Evolutionary conservation across 2,797 vertebrate genomes (phyloP).

Genomic region (Okamejei kenojei): DNA sequence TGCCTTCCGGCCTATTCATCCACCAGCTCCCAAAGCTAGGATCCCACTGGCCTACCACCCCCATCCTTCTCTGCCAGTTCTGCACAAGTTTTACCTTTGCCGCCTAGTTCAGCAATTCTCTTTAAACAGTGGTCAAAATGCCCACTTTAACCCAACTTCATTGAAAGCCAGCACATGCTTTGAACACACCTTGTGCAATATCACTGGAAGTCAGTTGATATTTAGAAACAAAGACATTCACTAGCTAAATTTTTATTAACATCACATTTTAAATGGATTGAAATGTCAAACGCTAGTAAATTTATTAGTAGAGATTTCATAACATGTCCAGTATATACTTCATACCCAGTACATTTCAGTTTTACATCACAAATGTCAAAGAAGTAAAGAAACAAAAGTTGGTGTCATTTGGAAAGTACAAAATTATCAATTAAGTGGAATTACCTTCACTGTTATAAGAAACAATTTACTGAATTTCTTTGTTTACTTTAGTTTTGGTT

Average conservation of each 20-base stretch:
- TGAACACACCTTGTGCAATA: not conserved
- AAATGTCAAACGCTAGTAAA: not conserved
- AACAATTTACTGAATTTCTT: not conserved
- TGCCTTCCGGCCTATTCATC: no score
- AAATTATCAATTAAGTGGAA: not conserved
- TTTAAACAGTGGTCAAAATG: no score
- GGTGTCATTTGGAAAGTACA: not conserved
- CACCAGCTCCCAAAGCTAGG: no score
- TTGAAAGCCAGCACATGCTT: no score
- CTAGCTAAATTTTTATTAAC: not conserved
- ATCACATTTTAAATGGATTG: not conserved
- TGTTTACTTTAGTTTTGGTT: no score
- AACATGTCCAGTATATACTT: not conserved
- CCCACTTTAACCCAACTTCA: no score
- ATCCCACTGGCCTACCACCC: no score
- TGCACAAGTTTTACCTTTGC: no score
- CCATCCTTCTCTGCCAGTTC: no score
- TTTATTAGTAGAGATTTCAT: not conserved
- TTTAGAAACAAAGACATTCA: not conserved
- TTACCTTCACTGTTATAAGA: not conserved
- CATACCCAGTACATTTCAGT: not conserved
- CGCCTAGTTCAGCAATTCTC: no score
- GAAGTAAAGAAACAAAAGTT: not conserved
- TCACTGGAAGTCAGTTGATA: not conserved
- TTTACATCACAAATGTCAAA: not conserved